Conservation (phyloP, 1,140 invertebrate species). For the Heterodera schachtii region DNA sequence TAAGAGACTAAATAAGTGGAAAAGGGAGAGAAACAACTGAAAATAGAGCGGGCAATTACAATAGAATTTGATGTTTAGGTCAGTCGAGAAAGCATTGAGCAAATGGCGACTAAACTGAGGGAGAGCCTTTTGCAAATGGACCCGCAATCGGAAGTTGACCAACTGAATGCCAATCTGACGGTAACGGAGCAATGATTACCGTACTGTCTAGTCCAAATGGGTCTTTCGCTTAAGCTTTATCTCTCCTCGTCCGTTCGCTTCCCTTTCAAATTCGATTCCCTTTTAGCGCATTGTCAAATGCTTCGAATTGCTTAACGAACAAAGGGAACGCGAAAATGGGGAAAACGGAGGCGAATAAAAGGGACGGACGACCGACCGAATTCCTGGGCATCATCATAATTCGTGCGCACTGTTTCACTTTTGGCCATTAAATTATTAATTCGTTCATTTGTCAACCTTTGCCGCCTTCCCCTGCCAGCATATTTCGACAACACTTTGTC, state of each 20-base stretch:
- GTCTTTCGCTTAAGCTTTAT: too few relatives aligned
- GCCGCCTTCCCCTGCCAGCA: too few relatives aligned
- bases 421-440: too few relatives aligned
- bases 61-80: constrained; percentile 68
- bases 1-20: neutral
- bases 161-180: constrained; percentile 45
- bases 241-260: too few relatives aligned
- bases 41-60: neutral
- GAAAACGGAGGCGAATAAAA: neutral
- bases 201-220: too few relatives aligned
- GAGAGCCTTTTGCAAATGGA: constrained; percentile 89
- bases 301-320: neutral
- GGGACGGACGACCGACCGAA: neutral
- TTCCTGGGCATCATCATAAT: too few relatives aligned
- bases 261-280: neutral
- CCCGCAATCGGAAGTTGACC: constrained; percentile 88
- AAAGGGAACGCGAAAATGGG: constrained; percentile 2
- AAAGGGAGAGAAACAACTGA: neutral
- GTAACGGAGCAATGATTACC: constrained; percentile 18
- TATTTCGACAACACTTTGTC: too few relatives aligned
- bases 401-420: too few relatives aligned
- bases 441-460: too few relatives aligned
- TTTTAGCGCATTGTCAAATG: neutral
- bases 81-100: constrained; percentile 76
- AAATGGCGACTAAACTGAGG: constrained; percentile 87